Conservation (phyloP, 1,140 invertebrate genomes). For the Dinoponera quadriceps region DNA sequence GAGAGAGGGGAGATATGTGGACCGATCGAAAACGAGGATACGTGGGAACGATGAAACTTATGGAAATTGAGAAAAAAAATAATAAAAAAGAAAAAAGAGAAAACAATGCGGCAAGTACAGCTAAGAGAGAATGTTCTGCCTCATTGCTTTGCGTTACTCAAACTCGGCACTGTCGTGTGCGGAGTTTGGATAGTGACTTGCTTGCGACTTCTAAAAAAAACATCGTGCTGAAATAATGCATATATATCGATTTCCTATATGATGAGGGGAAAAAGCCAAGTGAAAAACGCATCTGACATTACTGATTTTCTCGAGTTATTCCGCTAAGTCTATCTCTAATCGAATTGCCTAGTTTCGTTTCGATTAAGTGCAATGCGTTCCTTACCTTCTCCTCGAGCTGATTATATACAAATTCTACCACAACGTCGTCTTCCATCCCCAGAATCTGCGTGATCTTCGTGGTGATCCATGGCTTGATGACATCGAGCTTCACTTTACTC, state of each 20-base stretch:
- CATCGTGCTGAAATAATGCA: slow-evolving; percentile 84
- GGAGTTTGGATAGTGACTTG: slow-evolving; percentile 65
- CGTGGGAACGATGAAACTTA: slow-evolving; percentile 63
- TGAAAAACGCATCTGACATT: slow-evolving; percentile 79
- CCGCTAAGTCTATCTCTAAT: slow-evolving; percentile 57
- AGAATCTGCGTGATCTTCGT: slow-evolving; percentile 98
- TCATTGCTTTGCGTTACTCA: slow-evolving; percentile 72
- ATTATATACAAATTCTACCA: slow-evolving; percentile 99
- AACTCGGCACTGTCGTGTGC: slow-evolving; percentile 70
- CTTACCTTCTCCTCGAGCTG: slow-evolving; percentile 97
- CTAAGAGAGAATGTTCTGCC: slow-evolving; percentile 63
- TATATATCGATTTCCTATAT: slow-evolving; percentile 82
- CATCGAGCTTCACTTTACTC: slow-evolving; percentile 98
- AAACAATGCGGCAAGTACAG: slow-evolving; percentile 66
- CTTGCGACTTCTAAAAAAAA: slow-evolving; percentile 72
- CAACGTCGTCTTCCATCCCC: slow-evolving; percentile 98
- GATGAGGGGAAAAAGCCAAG: slow-evolving; percentile 86
- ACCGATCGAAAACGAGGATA: slow-evolving; percentile 60
- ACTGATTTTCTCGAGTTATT: slow-evolving; percentile 53
- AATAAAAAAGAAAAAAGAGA: slow-evolving; percentile 44
- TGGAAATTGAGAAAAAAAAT: slow-evolving; percentile 55
- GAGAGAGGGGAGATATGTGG: slow-evolving; percentile 46
- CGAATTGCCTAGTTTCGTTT: slow-evolving; percentile 51
- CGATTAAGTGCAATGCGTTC: slow-evolving; percentile 50
- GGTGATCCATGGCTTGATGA: slow-evolving; percentile 99